A percentile compares a stretch with the other conserved stretches of the same genome.
These are phyloP conservation scores for Argynnis bischoffii DNA, from an alignment of 2,888 invertebrate species.

Conservation along the genomic window DNA sequence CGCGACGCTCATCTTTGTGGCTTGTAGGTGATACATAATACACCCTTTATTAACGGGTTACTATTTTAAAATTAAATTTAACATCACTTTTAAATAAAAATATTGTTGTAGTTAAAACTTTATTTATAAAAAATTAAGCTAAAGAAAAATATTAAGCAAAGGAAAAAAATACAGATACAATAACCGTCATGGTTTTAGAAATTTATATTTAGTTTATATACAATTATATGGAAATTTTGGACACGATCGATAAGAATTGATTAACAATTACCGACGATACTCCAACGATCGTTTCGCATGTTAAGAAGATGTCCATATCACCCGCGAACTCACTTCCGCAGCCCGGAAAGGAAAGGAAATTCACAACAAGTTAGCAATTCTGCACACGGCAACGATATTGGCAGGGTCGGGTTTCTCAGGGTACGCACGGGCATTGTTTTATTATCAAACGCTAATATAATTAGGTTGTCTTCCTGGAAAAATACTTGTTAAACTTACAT, in stretches of 20 bases:
- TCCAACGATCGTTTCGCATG: conserved; percentile 55
- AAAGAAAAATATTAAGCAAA: background rate
- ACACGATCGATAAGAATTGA: conserved; percentile 33
- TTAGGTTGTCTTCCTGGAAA: background rate
- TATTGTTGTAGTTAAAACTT: background rate
- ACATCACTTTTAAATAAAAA: no score
- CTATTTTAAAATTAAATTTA: background rate
- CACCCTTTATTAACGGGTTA: background rate
- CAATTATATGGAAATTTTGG: conserved; percentile 30
- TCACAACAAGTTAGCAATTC: conserved; percentile 69
- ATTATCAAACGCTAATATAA: conserved; percentile 39
- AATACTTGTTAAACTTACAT: background rate
- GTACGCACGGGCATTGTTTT: conserved; percentile 29
- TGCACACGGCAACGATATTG: conserved; percentile 52
- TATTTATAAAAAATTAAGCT: background rate
- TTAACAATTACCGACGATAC: conserved; percentile 60
- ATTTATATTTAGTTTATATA: background rate
- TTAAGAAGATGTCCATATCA: conserved; percentile 59
- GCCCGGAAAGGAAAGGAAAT: conserved; percentile 76
- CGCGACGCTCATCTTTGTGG: background rate
- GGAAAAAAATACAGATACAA: no score
- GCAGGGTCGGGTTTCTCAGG: conserved; percentile 61
- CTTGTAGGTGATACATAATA: background rate
- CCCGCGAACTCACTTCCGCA: conserved; percentile 66
- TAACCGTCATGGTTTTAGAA: background rate